These are phyloP conservation scores for Cyrtonyx montezumae DNA, from an alignment of 2,113 vertebrate genomes.

Conservation along the genomic window DNA sequence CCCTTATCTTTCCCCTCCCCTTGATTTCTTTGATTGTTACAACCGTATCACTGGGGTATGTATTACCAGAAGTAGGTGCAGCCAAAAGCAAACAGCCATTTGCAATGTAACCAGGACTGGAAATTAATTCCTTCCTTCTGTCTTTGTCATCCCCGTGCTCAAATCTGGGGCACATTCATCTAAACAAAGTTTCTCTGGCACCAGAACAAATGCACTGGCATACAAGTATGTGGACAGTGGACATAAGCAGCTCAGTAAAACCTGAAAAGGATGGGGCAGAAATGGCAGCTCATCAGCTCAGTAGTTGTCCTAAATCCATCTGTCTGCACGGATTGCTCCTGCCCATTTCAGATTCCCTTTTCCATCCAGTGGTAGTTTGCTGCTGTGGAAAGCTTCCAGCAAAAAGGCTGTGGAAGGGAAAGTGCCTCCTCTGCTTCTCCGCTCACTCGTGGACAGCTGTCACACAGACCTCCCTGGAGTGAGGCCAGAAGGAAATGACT, in stretches of 20 bases:
- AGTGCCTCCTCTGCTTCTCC: accelerated
- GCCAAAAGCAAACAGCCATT: not conserved
- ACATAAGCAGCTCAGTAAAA: not conserved
- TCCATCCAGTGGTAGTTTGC: not conserved
- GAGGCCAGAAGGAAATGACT: not conserved
- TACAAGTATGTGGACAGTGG: not conserved
- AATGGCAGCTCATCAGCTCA: not conserved
- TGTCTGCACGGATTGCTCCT: not conserved
- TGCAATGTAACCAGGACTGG: not conserved
- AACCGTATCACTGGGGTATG: not conserved
- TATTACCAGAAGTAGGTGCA: not conserved
- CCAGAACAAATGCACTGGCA: not conserved
- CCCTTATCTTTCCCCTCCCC: not conserved
- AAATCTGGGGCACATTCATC: not conserved
- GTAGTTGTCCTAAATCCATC: not conserved
- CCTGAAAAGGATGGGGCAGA: not conserved
- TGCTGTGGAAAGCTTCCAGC: not conserved
- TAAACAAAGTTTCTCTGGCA: not conserved
- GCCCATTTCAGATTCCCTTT: not conserved
- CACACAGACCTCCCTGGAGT: not conserved
- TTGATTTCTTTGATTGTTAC: not conserved
- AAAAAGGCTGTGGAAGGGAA: not conserved
- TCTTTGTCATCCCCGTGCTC: not conserved
- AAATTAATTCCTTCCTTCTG: not conserved
- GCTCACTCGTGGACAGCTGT: accelerated